Conservation (phyloP, 2,113 vertebrate species). For the Hydrolagus affinis region DNA sequence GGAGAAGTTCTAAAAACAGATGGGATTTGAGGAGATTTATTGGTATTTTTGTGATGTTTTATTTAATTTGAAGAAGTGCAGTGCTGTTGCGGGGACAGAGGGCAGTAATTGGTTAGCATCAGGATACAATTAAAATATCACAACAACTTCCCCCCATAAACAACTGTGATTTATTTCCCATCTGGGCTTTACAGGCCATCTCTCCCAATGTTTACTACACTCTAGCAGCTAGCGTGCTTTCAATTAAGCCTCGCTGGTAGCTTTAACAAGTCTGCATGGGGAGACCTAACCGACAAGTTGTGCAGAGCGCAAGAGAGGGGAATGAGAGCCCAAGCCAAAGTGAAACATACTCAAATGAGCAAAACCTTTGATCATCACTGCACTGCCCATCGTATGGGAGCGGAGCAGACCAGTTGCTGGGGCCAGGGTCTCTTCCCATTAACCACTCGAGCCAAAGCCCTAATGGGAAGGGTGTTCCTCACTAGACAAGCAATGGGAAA, state of each 20-base stretch:
- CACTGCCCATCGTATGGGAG: too few species aligned
- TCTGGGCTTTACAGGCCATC: slow-evolving; percentile 12
- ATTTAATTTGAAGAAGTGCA: slow-evolving; percentile 10
- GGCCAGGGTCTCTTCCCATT: too few species aligned
- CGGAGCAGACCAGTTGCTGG: too few species aligned
- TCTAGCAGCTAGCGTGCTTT: slow-evolving; percentile 9
- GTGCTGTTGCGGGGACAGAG: slow-evolving; percentile 15
- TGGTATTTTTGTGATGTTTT: slow-evolving; percentile 11
- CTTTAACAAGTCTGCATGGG: slow-evolving; percentile 23
- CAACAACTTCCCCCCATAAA: slow-evolving; percentile 28
- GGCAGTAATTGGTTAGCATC: slow-evolving; percentile 20
- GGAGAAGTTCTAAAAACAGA: background rate
- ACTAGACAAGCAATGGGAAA: too few species aligned
- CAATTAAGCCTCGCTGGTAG: slow-evolving; percentile 9
- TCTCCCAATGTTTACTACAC: background rate
- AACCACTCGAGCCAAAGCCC: too few species aligned
- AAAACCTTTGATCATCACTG: too few species aligned
- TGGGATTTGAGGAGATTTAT: slow-evolving; percentile 20
- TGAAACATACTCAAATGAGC: background rate
- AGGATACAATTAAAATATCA: slow-evolving; percentile 31
- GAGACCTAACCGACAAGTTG: background rate
- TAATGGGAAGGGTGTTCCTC: too few species aligned
- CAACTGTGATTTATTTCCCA: slow-evolving; percentile 26
- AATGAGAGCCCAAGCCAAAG: background rate
- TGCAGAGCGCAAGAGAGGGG: background rate